A percentile compares a stretch with the other conserved stretches of the same genome.
phyloP scores from a whole-genome alignment of 2,797 vertebrate species.

The Allobates femoralis region DNA sequence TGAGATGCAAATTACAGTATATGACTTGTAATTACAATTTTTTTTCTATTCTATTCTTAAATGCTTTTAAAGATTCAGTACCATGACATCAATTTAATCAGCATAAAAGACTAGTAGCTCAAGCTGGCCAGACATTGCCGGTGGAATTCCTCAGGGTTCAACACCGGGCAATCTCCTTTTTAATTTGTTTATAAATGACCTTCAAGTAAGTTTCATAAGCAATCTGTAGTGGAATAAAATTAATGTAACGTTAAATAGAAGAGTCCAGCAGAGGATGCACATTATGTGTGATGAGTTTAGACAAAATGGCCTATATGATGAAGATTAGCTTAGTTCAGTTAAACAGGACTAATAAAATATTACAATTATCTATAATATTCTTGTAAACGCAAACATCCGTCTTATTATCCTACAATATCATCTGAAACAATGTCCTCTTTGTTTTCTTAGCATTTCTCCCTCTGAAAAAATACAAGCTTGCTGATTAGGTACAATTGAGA shows the following conservation, averaged over 20 bases:
- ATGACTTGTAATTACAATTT: constrained; percentile 57
- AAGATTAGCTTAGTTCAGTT: background rate
- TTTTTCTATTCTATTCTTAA: constrained; percentile 46
- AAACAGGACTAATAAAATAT: background rate
- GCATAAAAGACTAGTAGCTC: constrained; percentile 47
- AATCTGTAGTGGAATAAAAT: background rate
- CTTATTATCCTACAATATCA: background rate
- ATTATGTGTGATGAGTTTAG: background rate
- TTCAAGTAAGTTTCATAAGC: constrained; percentile 31
- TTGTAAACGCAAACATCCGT: background rate
- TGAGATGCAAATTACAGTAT: constrained; percentile 56
- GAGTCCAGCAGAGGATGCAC: background rate
- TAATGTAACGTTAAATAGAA: constrained; percentile 20
- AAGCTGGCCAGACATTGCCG: constrained; percentile 2
- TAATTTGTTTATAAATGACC: constrained; percentile 50
- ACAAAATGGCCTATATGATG: background rate
- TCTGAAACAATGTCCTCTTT: constrained; percentile 25
- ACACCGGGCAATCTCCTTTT: background rate
- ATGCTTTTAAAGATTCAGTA: constrained; percentile 49
- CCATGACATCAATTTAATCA: constrained; percentile 52
- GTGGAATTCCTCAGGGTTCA: constrained; percentile 37
- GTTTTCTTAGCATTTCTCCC: constrained; percentile 10
- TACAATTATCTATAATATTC: background rate
- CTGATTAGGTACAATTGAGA: constrained; percentile 47
- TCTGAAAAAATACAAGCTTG: constrained; percentile 24